Percentiles rank a stretch among this genome's conserved stretches.
Evolutionary conservation across 2,888 invertebrate genomes (phyloP).

Genomic region (Calliopum simillimum): DNA sequence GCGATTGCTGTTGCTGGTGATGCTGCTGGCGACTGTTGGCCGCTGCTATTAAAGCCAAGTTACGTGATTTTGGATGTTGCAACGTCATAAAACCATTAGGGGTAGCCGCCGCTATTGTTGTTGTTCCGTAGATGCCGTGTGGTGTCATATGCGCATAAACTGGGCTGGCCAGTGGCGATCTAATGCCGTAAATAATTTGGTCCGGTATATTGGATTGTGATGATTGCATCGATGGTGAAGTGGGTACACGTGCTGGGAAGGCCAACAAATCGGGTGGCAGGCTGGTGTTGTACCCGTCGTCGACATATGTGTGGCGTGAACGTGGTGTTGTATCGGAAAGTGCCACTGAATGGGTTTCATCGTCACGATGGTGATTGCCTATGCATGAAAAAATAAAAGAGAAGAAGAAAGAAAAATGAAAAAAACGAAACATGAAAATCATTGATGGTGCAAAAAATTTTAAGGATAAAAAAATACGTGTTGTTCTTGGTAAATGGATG

Average conservation of each 20-base stretch:
- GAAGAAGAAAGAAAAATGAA: neutral
- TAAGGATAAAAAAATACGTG: neutral
- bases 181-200: conserved; percentile 64
- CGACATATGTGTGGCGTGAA: conserved; percentile 67
- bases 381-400: neutral
- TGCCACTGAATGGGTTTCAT: conserved; percentile 77
- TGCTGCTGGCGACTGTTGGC: conserved; percentile 69
- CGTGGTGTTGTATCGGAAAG: conserved; percentile 72
- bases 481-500: neutral
- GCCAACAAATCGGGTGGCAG: conserved; percentile 86
- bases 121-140: conserved; percentile 72
- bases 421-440: conserved; percentile 16
- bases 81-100: conserved; percentile 81
- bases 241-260: conserved; percentile 78
- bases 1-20: conserved; percentile 75
- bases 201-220: conserved; percentile 78
- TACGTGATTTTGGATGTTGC: conserved; percentile 76
- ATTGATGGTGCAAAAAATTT: neutral
- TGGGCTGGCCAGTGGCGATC: conserved; percentile 71
- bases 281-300: conserved; percentile 71
- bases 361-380: conserved; percentile 67
- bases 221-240: conserved; percentile 82
- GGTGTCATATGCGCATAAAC: conserved; percentile 68
- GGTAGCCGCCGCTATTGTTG: conserved; percentile 65
- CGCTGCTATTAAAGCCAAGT: conserved; percentile 61